phyloP scores from a whole-genome alignment of 2,888 invertebrate species.

The Lochmaea capreae region DNA sequence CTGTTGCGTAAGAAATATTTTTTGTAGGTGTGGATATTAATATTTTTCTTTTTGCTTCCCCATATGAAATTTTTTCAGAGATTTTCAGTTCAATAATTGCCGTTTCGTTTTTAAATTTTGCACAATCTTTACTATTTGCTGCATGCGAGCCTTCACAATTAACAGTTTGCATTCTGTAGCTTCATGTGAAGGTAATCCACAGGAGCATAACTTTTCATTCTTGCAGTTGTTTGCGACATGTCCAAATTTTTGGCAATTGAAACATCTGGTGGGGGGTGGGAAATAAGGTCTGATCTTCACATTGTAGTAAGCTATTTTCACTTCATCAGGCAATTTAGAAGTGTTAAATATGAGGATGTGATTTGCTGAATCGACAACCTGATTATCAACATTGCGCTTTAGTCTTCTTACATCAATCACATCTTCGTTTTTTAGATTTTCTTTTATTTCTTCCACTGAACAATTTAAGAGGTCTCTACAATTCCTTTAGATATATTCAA shows the following conservation, averaged over 20 bases:
- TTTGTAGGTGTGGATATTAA: not conserved
- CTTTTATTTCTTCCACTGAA: too few species aligned
- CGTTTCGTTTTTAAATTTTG: not conserved
- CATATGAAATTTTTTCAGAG: not conserved
- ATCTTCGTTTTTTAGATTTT: too few species aligned
- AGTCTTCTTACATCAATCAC: too few species aligned
- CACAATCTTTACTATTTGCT: not conserved
- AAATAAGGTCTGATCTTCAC: conserved; percentile 2
- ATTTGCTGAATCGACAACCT: not conserved
- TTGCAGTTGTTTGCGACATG: too few species aligned
- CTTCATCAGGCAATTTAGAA: not conserved
- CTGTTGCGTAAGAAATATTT: not conserved
- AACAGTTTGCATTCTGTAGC: not conserved
- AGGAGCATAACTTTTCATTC: not conserved
- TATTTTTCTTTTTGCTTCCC: not conserved
- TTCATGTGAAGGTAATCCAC: not conserved
- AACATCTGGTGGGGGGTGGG: not conserved
- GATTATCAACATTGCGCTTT: too few species aligned
- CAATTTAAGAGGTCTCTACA: not conserved
- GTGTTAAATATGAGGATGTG: conserved; percentile 8
- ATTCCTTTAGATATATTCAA: not conserved
- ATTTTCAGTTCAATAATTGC: not conserved
- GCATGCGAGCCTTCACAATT: not conserved
- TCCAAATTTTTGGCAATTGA: too few species aligned
- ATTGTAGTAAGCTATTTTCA: not conserved